These are phyloP conservation scores for Indri indri DNA, from an alignment of 2,113 vertebrate genomes.

Conservation along the genomic window DNA sequence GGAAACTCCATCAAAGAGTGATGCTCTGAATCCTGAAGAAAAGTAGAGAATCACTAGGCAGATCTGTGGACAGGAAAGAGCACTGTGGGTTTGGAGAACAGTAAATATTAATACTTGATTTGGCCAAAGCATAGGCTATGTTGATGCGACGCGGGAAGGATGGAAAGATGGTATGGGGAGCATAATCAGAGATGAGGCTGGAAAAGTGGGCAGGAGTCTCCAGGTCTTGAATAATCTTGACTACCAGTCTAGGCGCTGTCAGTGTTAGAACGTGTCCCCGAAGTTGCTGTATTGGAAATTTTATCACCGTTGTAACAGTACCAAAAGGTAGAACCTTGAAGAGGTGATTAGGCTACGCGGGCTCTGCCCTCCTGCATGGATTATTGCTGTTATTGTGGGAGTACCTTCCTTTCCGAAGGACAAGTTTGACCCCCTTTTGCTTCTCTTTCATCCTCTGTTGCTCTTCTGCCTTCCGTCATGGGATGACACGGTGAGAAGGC, in stretches of 20 bases:
- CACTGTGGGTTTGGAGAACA: background rate
- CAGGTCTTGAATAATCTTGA: background rate
- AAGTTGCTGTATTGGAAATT: background rate
- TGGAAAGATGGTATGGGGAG: background rate
- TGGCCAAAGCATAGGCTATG: background rate
- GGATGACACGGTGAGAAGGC: background rate
- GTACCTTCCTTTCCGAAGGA: background rate
- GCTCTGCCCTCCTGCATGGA: background rate
- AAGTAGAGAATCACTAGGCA: background rate
- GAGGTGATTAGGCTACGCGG: background rate
- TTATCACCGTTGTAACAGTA: background rate
- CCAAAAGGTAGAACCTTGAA: background rate
- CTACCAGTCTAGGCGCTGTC: background rate
- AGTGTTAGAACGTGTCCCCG: background rate
- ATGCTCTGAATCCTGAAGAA: background rate
- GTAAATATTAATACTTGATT: background rate
- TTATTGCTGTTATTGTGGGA: background rate
- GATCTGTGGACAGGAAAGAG: background rate
- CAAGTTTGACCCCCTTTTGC: background rate
- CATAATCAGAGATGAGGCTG: background rate
- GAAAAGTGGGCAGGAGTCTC: background rate
- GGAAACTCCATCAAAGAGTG: background rate
- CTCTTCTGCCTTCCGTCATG: background rate
- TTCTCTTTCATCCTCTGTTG: background rate
- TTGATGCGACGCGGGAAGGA: background rate